Percentiles rank a stretch among this genome's conserved stretches.
Conservation (phyloP, 2,888 invertebrate genomes). For the Tryphoninae sp. region DNA sequence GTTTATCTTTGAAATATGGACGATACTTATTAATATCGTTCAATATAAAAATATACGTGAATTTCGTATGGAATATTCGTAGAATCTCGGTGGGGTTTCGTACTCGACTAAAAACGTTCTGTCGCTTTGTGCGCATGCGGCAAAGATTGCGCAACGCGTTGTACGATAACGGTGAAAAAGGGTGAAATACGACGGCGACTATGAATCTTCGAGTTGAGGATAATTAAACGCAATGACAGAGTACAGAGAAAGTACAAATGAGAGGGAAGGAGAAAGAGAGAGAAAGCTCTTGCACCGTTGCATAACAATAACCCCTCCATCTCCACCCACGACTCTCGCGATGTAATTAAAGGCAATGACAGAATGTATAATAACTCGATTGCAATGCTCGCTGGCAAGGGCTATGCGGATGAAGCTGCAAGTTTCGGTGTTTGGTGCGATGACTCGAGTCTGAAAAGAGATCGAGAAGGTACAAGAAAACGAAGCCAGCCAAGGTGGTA, state of each 20-base stretch:
- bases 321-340: slow-evolving; percentile 20
- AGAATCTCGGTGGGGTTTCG: not conserved
- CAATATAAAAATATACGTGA: not conserved
- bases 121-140: not conserved
- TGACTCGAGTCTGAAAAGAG: slow-evolving; percentile 43
- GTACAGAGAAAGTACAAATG: slow-evolving; percentile 53
- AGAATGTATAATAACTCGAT: slow-evolving; percentile 67
- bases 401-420: slow-evolving; percentile 50
- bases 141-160: not conserved
- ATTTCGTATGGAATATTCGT: not conserved
- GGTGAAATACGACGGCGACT: slow-evolving; percentile 4
- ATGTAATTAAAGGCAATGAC: slow-evolving; percentile 73
- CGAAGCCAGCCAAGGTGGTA: slow-evolving; percentile 59
- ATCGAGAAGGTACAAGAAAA: slow-evolving; percentile 55
- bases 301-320: slow-evolving; percentile 68
- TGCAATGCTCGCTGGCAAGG: slow-evolving; percentile 15
- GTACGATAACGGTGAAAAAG: not conserved
- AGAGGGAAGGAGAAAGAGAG: slow-evolving; percentile 36
- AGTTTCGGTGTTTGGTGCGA: slow-evolving; percentile 19
- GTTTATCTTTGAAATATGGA: not conserved
- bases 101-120: not conserved
- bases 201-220: slow-evolving; percentile 15
- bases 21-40: not conserved
- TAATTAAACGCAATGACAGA: slow-evolving; percentile 55
- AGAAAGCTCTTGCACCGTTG: slow-evolving; percentile 64